Evolutionary conservation across 2,797 vertebrate genomes (phyloP).

Genomic region (Babyrousa celebensis): DNA sequence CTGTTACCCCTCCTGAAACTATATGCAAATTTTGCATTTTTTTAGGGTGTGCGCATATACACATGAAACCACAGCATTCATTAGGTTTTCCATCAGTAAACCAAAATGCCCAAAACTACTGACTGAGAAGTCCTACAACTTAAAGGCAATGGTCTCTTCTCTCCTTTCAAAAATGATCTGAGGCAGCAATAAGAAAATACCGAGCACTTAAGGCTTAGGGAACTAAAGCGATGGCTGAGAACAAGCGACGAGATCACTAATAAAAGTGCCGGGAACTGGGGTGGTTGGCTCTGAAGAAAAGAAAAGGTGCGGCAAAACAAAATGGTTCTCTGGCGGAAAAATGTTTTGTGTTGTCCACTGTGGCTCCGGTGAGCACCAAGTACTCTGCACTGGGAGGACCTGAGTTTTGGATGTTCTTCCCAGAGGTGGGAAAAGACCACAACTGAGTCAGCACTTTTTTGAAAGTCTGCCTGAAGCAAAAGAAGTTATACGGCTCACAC

Average conservation of each 20-base stretch:
- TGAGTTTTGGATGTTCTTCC: neutral
- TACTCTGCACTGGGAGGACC: neutral
- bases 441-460: neutral
- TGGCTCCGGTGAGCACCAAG: neutral
- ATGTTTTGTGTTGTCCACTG: neutral
- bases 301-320: neutral
- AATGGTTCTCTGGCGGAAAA: neutral
- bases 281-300: neutral
- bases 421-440: neutral
- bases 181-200: conserved; percentile 11
- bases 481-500: conserved; percentile 11
- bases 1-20: neutral
- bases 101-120: conserved; percentile 38
- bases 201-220: neutral
- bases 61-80: neutral
- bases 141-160: neutral
- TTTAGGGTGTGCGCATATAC: neutral
- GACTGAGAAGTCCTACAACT: conserved; percentile 10
- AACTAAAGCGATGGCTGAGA: neutral
- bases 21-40: neutral
- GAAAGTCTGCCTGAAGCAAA: neutral
- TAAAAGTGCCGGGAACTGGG: neutral
- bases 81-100: neutral
- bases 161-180: conserved; percentile 34
- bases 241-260: neutral